These are phyloP conservation scores for Pseudobourletiella spinata DNA, from an alignment of 1,140 invertebrate genomes.

Conservation along the genomic window DNA sequence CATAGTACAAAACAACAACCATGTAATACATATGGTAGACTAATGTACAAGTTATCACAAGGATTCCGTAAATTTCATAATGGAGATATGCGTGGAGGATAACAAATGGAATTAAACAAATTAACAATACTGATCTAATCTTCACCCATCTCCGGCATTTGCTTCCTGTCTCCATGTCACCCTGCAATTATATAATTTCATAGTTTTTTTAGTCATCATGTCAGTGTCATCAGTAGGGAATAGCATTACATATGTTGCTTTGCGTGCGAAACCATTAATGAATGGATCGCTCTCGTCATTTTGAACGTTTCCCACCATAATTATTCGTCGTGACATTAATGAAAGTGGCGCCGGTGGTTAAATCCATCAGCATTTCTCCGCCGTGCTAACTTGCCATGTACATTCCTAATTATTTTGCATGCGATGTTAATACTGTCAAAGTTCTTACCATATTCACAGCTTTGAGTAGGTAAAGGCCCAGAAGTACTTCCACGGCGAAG, in stretches of 20 bases:
- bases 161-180: neutral
- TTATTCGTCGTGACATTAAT: too few species aligned
- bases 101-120: constrained; percentile 1
- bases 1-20: neutral
- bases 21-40: neutral
- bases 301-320: too few species aligned
- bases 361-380: too few species aligned
- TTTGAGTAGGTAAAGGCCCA: constrained; percentile 19
- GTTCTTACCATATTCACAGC: constrained; percentile 22
- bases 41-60: neutral
- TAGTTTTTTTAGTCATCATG: too few species aligned
- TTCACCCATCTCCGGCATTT: constrained; percentile 1
- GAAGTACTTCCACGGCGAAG: constrained; percentile 22
- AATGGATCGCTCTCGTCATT: neutral
- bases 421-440: neutral
- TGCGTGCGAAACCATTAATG: too few species aligned
- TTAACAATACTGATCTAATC: neutral
- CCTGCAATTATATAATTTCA: too few species aligned
- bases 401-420: too few species aligned
- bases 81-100: neutral
- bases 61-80: neutral
- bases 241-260: too few species aligned
- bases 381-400: too few species aligned
- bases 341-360: too few species aligned
- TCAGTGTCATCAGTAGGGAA: too few species aligned